Evolutionary conservation across 2,797 vertebrate genomes (phyloP).

Genomic region (Sarcoramphus papa): DNA sequence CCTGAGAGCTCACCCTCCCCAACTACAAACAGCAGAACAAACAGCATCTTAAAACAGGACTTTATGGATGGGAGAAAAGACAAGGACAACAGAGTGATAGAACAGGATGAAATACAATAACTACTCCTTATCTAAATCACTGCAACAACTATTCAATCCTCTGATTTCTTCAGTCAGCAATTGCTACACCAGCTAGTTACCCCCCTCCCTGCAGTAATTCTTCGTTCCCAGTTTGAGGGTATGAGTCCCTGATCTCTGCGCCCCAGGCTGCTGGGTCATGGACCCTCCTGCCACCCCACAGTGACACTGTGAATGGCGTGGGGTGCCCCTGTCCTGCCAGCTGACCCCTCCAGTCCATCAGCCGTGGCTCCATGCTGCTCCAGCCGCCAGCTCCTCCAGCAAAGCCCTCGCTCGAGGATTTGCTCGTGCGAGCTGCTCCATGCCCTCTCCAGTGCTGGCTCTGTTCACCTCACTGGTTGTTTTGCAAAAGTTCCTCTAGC

Average conservation of each 20-base stretch:
- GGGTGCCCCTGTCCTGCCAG: neutral
- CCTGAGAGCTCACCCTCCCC: neutral
- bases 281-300: accelerated
- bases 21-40: neutral
- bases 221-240: neutral
- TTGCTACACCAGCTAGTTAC: neutral
- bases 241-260: neutral
- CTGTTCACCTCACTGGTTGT: neutral
- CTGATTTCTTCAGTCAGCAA: neutral
- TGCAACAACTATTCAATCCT: neutral
- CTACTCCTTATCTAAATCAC: neutral
- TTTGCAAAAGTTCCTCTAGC: neutral
- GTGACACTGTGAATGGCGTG: accelerated
- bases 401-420: neutral
- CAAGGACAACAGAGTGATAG: neutral
- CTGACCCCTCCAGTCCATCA: neutral
- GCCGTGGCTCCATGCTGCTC: neutral
- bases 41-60: neutral
- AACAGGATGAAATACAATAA: neutral
- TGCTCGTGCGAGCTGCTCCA: accelerated
- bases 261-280: neutral
- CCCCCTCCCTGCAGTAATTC: neutral
- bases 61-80: neutral
- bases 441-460: neutral
- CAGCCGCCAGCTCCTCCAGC: neutral